Evolutionary conservation across 2,797 vertebrate species (phyloP), one percentile per base, ranked within the genome.

Genomic region (Lutjanus argentimaculatus): DNA sequence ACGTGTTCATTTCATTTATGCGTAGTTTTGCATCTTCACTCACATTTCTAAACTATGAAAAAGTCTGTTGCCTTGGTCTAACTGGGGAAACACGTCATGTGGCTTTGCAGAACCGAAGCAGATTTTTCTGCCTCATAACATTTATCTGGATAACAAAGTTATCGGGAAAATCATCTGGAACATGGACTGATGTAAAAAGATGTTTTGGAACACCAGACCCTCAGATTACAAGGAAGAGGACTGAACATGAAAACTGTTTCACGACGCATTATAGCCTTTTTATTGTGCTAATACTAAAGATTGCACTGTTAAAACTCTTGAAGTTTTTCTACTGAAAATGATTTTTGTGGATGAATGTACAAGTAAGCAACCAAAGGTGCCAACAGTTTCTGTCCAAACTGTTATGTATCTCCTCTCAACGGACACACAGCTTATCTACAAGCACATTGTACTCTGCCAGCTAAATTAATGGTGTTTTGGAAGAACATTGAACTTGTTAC

Each of bases 331-430:
- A 91, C 91, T 92, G 91, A 84, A 79, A 81, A 75, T 57, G 1
- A 57, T 63, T 82, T 79, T 67, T 83, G 76, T 87, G 68, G 69
- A 90, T 92, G 91, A 94, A 93, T 93, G 94, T 94, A 91, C 40
- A 83, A 79, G 62, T 84, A 66, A 83, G 78, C 72, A 62, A 90
- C 92, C 91, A 94, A 94, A 94, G 83, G 77, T 86, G 77, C 83
- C 62, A 77, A 67, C 48, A 73, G 25, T 85, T 83, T 82, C 57
- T 72, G 14, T 77, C 66, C 53, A 78, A 82, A 82, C 64, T 49
- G 25, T 46, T 15, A 62, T 74, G 58, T 57, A 61, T 84, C 58
- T 72, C 42, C 42, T 81, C 51, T 80, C 65, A 64, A 51, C 71
- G 72, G 80, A 79, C 68, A 72, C 45, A 22, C 6, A 21, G 55